phyloP scores from a whole-genome alignment of 2,797 vertebrate genomes.

The Steatocranus sp. region DNA sequence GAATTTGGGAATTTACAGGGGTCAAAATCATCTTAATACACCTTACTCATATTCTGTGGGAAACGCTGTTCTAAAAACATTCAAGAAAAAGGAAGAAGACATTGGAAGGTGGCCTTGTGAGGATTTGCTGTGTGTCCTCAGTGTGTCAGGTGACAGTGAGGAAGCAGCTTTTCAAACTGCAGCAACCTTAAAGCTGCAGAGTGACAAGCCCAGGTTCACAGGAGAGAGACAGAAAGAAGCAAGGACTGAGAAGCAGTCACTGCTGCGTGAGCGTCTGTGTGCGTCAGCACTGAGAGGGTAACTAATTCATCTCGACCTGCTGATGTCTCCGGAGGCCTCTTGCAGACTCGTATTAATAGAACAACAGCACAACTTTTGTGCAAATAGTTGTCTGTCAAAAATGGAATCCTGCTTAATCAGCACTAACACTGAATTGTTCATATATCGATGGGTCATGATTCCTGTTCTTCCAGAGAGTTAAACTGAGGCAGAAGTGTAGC shows the following conservation, averaged over 20 bases:
- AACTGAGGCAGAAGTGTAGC: not conserved
- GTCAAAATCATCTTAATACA: not conserved
- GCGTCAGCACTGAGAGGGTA: constrained; percentile 9
- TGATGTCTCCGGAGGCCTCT: constrained; percentile 26
- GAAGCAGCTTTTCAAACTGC: constrained; percentile 38
- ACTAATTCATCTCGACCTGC: constrained; percentile 33
- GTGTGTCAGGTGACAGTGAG: constrained; percentile 56
- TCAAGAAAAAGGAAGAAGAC: not conserved
- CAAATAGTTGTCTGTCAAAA: not conserved
- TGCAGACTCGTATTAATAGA: not conserved
- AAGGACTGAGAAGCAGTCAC: not conserved
- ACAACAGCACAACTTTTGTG: not conserved
- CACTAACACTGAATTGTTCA: not conserved
- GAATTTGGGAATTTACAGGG: not conserved
- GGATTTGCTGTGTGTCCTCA: constrained; percentile 15
- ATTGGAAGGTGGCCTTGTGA: constrained; percentile 2
- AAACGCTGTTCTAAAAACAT: not conserved
- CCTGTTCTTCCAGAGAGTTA: not conserved
- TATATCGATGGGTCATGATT: not conserved
- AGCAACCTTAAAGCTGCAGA: constrained; percentile 54
- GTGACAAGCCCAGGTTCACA: constrained; percentile 29
- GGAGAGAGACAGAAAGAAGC: not conserved
- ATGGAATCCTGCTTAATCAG: not conserved
- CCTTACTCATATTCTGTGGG: not conserved
- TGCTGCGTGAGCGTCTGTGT: not conserved